Evolutionary conservation across 2,797 vertebrate species (phyloP).

Genomic region (Syndactyla subalaris): DNA sequence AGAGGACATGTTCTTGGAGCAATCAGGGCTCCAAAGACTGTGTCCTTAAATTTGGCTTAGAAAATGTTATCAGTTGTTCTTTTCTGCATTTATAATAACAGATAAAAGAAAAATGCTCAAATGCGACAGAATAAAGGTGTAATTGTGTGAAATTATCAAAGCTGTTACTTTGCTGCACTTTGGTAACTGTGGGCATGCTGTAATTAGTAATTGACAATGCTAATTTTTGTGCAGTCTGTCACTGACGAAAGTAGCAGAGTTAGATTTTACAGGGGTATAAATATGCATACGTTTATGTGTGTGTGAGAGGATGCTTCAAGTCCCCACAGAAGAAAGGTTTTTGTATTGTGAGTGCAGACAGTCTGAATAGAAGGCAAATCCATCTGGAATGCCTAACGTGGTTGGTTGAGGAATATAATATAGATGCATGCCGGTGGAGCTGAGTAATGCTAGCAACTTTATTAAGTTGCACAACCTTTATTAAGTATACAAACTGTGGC

Average conservation of each 20-base stretch:
- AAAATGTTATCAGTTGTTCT: not conserved
- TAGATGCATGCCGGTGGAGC: not conserved
- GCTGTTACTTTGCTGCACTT: constrained; percentile 1
- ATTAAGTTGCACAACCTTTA: not conserved
- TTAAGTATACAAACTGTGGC: not conserved
- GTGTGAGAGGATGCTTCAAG: not conserved
- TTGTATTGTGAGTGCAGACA: not conserved
- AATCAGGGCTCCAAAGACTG: not conserved
- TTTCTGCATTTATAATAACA: not conserved
- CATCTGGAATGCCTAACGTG: not conserved
- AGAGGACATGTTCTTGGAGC: not conserved
- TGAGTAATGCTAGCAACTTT: not conserved
- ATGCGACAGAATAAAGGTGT: not conserved
- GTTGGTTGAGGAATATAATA: not conserved
- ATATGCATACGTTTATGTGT: not conserved
- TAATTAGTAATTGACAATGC: constrained; percentile 19
- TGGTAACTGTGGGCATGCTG: not conserved
- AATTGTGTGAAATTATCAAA: not conserved
- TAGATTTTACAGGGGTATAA: not conserved
- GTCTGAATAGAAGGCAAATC: not conserved
- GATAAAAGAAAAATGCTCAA: not conserved
- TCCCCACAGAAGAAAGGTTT: not conserved
- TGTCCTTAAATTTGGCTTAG: not conserved
- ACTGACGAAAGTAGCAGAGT: not conserved
- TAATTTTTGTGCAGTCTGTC: constrained; percentile 5